Evolutionary conservation across 1,140 invertebrate genomes (phyloP), one percentile per base, ranked within the genome.

Genomic region (Psilanteris sp.): DNA sequence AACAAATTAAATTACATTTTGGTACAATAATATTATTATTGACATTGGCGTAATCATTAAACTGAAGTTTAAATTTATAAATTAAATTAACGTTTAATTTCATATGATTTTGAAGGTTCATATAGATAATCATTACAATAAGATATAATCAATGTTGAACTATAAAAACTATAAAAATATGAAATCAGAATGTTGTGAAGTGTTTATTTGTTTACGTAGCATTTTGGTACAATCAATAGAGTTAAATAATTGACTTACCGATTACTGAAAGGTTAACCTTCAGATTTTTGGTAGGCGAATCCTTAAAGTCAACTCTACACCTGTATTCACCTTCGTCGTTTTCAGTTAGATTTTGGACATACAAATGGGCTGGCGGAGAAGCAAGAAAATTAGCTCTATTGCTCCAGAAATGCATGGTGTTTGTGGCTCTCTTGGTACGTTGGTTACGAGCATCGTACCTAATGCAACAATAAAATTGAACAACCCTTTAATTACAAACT

Each of bases 251-350:
- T 14, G 27, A 44, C 93, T 93, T 89, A 96, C 94, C 92, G 32
- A 96, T 95, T 71, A 97, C 93, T 41, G 94, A 95, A 50, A 97
- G 92, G 83, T 96, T 96, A 83, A 96, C 92, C 87, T 94, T 94
- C 41, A 93, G 89, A 84, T 96, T 96, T 72, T 94, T 90, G 0
- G 95, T 96, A 0, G 95, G 94, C 0, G 94, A 95, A 83, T 96
- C 95, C 31, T 91, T 91, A 86, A 96, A 97, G 85, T 97, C 96
- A 3, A 96, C 95, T 32, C 96, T 89, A 87, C 96, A 97, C 44
- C 94, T 90, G 85, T 96, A 97, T 41, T 96, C 90, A 0, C 94
- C 95, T 31, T 94, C 94, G 85, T 96, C 95, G 6, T 90, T 89
- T 22, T 92, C 89, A 20, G 91, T 89, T 8, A 96, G 91, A 77